phyloP scores from a whole-genome alignment of 2,797 vertebrate genomes.

The Muscicapa comitata region DNA sequence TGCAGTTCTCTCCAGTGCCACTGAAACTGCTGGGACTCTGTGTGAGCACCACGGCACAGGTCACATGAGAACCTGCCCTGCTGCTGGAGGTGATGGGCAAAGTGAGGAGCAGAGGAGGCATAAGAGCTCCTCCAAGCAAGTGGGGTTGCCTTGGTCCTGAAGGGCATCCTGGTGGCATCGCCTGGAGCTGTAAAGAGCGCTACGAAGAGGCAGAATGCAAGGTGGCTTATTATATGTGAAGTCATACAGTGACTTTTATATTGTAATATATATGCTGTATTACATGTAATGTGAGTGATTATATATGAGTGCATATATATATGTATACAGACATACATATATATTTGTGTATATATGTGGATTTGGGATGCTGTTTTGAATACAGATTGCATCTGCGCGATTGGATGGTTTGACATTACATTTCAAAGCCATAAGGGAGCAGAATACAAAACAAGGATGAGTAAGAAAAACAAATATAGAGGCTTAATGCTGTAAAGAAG shows the following conservation, averaged over 20 bases:
- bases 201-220: background rate
- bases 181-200: background rate
- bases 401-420: background rate
- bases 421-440: background rate
- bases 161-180: background rate
- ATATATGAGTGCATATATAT: background rate
- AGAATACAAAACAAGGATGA: constrained; percentile 2
- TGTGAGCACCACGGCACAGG: accelerated
- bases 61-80: background rate
- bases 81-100: background rate
- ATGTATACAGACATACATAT: background rate
- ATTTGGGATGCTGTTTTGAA: background rate
- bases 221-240: constrained; percentile 21
- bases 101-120: background rate
- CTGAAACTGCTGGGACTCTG: background rate
- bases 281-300: background rate
- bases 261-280: background rate
- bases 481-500: background rate
- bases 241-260: background rate
- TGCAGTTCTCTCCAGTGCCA: background rate
- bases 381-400: background rate
- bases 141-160: background rate
- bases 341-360: background rate
- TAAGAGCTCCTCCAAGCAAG: background rate
- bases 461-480: background rate